These are phyloP conservation scores for Crematogaster levior DNA, from an alignment of 2,888 invertebrate genomes.

Conservation along the genomic window DNA sequence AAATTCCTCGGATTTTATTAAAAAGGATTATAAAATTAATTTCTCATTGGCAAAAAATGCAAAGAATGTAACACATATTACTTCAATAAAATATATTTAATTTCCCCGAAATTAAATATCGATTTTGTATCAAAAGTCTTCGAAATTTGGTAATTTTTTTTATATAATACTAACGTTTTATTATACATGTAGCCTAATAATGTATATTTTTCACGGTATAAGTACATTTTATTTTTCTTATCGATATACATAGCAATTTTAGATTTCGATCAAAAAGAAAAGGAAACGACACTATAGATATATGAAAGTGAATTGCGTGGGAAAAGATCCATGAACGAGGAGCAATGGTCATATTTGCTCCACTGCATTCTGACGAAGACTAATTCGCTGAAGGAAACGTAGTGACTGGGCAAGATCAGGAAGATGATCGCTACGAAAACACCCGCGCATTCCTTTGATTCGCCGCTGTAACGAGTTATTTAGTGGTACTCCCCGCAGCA, in stretches of 20 bases:
- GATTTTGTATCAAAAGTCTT: background rate
- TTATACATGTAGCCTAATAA: no score
- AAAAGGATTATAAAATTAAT: constrained; percentile 37
- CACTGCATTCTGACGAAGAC: constrained; percentile 34
- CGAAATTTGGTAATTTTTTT: no score
- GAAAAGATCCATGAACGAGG: constrained; percentile 8
- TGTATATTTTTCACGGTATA: background rate
- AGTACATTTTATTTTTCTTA: background rate
- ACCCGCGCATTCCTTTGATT: constrained; percentile 50
- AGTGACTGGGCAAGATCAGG: constrained; percentile 45
- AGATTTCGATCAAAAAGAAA: background rate
- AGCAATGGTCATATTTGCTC: constrained; percentile 18
- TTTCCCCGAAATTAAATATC: constrained; percentile 35
- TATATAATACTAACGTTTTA: no score
- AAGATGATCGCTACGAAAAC: constrained; percentile 50
- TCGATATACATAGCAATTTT: background rate
- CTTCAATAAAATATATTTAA: constrained; percentile 40
- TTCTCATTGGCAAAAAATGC: constrained; percentile 33
- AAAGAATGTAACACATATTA: constrained; percentile 33
- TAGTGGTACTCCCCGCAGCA: constrained; percentile 51
- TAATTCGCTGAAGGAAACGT: constrained; percentile 45
- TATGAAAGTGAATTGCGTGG: constrained; percentile 17
- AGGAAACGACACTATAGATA: background rate
- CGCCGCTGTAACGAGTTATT: constrained; percentile 55
- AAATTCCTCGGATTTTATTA: constrained; percentile 50